Conservation (phyloP, 2,888 invertebrate genomes). For the Polyploca ridens region DNA sequence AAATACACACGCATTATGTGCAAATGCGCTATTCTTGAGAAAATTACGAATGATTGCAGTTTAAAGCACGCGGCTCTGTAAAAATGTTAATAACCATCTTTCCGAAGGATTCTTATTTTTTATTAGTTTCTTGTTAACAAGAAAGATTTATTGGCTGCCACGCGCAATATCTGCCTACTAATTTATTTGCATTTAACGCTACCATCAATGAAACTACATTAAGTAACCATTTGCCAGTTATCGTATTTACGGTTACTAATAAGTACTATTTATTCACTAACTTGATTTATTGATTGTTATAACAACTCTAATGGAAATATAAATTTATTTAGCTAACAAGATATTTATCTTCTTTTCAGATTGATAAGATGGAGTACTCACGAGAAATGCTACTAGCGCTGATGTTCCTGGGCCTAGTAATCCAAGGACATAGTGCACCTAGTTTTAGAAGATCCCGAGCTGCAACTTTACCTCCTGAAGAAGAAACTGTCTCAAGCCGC, state of each 20-base stretch:
- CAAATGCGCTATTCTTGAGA: constrained; percentile 25
- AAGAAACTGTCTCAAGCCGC: constrained; percentile 47
- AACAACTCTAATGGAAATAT: background rate
- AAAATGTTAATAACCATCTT: constrained; percentile 17
- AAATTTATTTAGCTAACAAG: background rate
- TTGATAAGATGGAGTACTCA: constrained; percentile 60
- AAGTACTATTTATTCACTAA: background rate
- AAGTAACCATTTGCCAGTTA: background rate
- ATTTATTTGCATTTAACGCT: constrained; percentile 7
- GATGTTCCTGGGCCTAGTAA: constrained; percentile 55
- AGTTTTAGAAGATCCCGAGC: constrained; percentile 66
- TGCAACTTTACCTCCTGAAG: constrained; percentile 48
- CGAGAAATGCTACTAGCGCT: constrained; percentile 53
- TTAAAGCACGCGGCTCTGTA: constrained; percentile 16
- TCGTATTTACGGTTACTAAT: background rate
- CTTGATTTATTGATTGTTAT: background rate
- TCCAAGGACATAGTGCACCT: constrained; percentile 62
- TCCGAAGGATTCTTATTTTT: constrained; percentile 12
- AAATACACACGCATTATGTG: constrained; percentile 38
- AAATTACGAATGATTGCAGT: constrained; percentile 24
- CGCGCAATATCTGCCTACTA: constrained; percentile 13
- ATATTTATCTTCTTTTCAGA: constrained; percentile 56
- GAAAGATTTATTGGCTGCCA: constrained; percentile 17
- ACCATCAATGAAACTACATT: background rate
- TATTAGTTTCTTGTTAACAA: constrained; percentile 12